Conservation (phyloP, 2,797 vertebrate species). For the Typhlichthys subterraneus region DNA sequence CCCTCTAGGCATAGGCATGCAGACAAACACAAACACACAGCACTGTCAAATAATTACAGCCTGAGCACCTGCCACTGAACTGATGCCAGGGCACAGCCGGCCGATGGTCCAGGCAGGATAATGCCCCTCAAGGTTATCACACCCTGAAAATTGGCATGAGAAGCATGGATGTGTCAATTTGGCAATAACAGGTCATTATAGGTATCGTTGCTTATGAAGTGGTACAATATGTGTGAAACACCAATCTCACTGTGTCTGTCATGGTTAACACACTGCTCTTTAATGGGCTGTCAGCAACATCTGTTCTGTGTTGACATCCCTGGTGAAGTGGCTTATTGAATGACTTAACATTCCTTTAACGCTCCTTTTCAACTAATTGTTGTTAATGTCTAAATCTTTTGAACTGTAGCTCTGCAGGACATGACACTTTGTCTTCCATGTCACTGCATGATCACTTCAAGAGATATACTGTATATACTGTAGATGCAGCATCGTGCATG, state of each 20-base stretch:
- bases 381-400: constrained; percentile 8
- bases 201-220: neutral
- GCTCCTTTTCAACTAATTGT: neutral
- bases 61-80: constrained; percentile 10
- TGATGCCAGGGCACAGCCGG: constrained; percentile 5
- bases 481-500: neutral
- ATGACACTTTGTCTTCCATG: neutral
- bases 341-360: constrained; percentile 8
- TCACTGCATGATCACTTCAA: neutral
- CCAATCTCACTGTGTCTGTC: constrained; percentile 4
- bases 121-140: constrained; percentile 3
- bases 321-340: constrained; percentile 25
- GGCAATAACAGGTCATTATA: too few relatives aligned
- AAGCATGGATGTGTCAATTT: neutral
- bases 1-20: neutral
- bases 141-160: constrained; percentile 9
- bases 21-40: constrained; percentile 1
- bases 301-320: constrained; percentile 24
- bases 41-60: neutral
- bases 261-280: constrained; percentile 18
- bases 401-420: neutral
- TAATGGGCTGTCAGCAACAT: constrained; percentile 27
- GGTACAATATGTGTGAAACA: constrained; percentile 5
- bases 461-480: neutral
- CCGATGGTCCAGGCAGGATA: constrained; percentile 4